Evolutionary conservation across 2,888 invertebrate genomes (phyloP), one percentile per base, ranked within the genome.

Genomic region (Noctua janthe): DNA sequence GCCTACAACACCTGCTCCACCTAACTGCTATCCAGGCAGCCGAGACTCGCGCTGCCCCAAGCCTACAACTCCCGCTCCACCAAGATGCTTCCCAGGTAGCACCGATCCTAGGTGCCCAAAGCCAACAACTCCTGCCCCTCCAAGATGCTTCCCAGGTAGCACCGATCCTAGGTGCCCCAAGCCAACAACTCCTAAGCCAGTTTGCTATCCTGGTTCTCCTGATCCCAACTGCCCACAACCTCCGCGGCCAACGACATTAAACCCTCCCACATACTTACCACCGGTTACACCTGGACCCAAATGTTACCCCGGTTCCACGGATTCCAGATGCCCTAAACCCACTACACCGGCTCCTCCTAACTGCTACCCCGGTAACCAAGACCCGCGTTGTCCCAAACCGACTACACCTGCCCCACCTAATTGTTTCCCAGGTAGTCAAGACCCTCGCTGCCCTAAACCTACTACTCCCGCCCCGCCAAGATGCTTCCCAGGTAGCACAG

Each of bases 371-470:
- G 56, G 56, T 1, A 59, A 0, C 56, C n/a, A n/a, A 2, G 56
- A 59, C n/a, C 11, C 56, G n/a, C n/a, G 56, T 1, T 59, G 56
- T 4, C 56, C 56, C 86, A 15, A 54, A 71, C 91, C 91, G 0
- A 89, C 91, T 0, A 88, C 91, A 7, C 91, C 94, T 0, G 88
- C 81, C 1, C 92, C 93, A 54, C 91, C 92, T 3, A 76, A 70
- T 1, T 91, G 90, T 64, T 92, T 77, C 80, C 92, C 94, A 0
- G 95, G 94, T 0, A 92, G 94, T 11, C 84, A 90, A 2, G 91
- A 96, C 85, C 93, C 94, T 0, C 86, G 91, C 15, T 95, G 95
- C 73, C 95, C 94, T 6, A 92, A 92, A 86, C 91, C 92, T 0
- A 90, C 92, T 0, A 92, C 49, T 0, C 74, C 74, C 8, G 89